Conservation (phyloP, 2,113 vertebrate genomes). For the Oncorhynchus keta region DNA sequence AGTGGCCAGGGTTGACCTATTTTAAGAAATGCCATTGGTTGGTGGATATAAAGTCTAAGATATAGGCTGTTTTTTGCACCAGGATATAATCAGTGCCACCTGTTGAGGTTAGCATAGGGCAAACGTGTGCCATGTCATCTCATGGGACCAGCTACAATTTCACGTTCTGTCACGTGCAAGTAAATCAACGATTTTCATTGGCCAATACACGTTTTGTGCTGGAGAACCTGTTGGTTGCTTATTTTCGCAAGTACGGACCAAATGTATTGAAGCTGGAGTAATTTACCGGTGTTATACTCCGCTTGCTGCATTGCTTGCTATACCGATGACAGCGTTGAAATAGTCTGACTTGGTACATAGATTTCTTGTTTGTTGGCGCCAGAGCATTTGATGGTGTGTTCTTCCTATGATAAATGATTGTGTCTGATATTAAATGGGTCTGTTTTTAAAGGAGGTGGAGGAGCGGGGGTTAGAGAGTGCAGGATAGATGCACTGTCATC, state of each 20-base stretch:
- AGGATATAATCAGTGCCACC: too few species aligned
- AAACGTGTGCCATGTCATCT: too few species aligned
- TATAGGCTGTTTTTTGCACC: background rate
- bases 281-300: slow-evolving; percentile 5
- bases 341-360: slow-evolving; percentile 29
- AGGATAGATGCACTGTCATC: slow-evolving; percentile 48
- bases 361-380: slow-evolving; percentile 23
- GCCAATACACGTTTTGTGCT: too few species aligned
- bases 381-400: too few species aligned
- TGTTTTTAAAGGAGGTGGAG: background rate
- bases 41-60: too few species aligned
- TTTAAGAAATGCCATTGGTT: too few species aligned
- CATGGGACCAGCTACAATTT: too few species aligned
- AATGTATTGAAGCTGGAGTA: background rate
- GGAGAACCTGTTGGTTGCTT: too few species aligned
- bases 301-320: background rate
- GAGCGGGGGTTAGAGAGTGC: slow-evolving; percentile 1
- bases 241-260: background rate
- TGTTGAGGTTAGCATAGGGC: too few species aligned
- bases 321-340: background rate
- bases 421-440: background rate
- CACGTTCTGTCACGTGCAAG: too few species aligned
- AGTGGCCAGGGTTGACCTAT: too few species aligned
- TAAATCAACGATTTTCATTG: too few species aligned
- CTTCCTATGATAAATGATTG: background rate